Evolutionary conservation across 1,140 invertebrate genomes (phyloP), one percentile per base, ranked within the genome.

Genomic region (Aethina tumida): DNA sequence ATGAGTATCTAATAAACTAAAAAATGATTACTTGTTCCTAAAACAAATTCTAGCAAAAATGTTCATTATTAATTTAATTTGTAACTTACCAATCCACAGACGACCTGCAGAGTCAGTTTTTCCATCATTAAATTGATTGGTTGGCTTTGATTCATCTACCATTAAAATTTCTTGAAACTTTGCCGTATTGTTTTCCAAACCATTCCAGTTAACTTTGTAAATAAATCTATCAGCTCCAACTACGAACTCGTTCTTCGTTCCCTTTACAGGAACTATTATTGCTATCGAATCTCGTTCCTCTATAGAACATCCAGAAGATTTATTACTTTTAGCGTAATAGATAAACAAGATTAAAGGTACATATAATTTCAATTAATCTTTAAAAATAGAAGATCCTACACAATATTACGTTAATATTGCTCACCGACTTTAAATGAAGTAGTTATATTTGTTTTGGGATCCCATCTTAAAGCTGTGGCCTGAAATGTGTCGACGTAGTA

Each of bases 101-200:
- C 84, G 65, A 17, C 88, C 88, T 6, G 53, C 59, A 0, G 73
- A 68, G 59, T 93, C 88, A 42, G 77, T 79, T 62, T 92, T 93
- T 10, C 75, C 88, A 59, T 92, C 87, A 52, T 92, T 92, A 43
- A 84, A 75, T 45, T 84, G 68, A 48, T 79, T 86, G 2, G 58
- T 62, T 0, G 57, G 49, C 14, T 45, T 40, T 4, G 35, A n/a
- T n/a, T 35, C 16, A 8, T 45, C 43, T 8, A 45, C 32, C n/a
- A 9, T 13, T 7, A 40, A 14, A 7, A 45, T 14, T 30, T 44
- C 32, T 1, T 14, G 19, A 5, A 34, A 3, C 5, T n/a, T 34
- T 2, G 20, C 30, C 14, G 22, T 32, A 21, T 39, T 22, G 28
- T 38, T 39, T 9, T 29, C 16, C 4, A 8, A 2, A 1, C 26